Evolutionary conservation across 2,797 vertebrate species (phyloP).

Genomic region (Pseudochirops cupreus): DNA sequence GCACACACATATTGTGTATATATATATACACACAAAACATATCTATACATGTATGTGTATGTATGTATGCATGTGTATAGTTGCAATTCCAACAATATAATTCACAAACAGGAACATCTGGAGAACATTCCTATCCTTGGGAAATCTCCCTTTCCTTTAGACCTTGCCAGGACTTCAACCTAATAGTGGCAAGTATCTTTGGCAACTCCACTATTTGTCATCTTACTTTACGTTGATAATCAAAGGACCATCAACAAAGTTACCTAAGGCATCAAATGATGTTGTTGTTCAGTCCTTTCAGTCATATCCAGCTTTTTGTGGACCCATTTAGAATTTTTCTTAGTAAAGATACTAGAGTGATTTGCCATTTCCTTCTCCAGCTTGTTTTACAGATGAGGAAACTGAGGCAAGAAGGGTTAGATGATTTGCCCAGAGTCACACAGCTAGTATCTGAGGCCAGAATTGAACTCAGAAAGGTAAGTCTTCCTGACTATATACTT

Average conservation of each 20-base stretch:
- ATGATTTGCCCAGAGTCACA: background rate
- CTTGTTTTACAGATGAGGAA: background rate
- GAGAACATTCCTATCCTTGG: background rate
- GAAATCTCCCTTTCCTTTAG: background rate
- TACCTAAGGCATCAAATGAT: background rate
- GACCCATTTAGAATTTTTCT: background rate
- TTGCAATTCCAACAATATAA: background rate
- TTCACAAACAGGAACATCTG: background rate
- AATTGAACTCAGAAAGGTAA: background rate
- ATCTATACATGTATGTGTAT: too few species aligned
- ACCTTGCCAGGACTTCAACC: background rate
- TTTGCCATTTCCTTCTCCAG: background rate
- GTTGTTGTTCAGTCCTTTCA: background rate
- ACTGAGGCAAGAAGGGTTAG: background rate
- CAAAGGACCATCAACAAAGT: background rate
- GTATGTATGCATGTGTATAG: too few species aligned
- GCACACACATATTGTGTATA: too few species aligned
- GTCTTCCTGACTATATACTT: background rate
- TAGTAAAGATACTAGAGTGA: background rate
- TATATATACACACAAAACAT: too few species aligned
- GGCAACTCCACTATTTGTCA: background rate
- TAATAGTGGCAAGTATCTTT: background rate
- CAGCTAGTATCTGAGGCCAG: background rate
- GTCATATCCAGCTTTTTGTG: background rate
- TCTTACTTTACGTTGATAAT: background rate